phyloP scores from a whole-genome alignment of 2,113 vertebrate genomes.

The Urocolius indicus region DNA sequence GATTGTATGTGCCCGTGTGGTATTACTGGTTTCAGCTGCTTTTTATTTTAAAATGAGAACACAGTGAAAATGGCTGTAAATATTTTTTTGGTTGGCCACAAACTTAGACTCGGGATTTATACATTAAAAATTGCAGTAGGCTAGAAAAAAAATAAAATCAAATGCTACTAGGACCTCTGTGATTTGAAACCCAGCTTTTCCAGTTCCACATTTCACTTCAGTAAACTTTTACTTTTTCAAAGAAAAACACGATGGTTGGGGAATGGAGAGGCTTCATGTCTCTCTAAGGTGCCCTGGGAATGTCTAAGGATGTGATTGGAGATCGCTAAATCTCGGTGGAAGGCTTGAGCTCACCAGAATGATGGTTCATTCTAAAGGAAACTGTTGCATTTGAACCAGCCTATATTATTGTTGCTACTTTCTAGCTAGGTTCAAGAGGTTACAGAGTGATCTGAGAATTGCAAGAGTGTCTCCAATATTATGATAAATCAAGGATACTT shows the following conservation, averaged over 20 bases:
- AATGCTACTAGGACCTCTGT: not conserved
- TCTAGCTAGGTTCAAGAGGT: not conserved
- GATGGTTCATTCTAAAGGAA: not conserved
- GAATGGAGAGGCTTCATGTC: not conserved
- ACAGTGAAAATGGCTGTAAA: not conserved
- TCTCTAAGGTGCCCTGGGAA: not conserved
- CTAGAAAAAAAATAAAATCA: not conserved
- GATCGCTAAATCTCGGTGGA: not conserved
- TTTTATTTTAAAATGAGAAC: not conserved
- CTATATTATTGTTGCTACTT: not conserved
- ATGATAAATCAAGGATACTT: not conserved
- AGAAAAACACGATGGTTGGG: not conserved
- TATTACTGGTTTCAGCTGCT: not conserved
- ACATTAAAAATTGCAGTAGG: not conserved
- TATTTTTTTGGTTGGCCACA: not conserved
- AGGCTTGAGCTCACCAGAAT: not conserved
- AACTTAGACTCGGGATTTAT: not conserved
- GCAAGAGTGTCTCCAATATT: not conserved
- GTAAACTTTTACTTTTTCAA: not conserved
- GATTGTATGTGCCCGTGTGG: not conserved
- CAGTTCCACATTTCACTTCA: not conserved
- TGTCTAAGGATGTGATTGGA: not conserved
- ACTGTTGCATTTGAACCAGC: not conserved
- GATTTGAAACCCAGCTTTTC: not conserved
- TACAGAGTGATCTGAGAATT: not conserved